These are phyloP conservation scores for Chromis chromis DNA, from an alignment of 2,797 vertebrate genomes.

Conservation along the genomic window DNA sequence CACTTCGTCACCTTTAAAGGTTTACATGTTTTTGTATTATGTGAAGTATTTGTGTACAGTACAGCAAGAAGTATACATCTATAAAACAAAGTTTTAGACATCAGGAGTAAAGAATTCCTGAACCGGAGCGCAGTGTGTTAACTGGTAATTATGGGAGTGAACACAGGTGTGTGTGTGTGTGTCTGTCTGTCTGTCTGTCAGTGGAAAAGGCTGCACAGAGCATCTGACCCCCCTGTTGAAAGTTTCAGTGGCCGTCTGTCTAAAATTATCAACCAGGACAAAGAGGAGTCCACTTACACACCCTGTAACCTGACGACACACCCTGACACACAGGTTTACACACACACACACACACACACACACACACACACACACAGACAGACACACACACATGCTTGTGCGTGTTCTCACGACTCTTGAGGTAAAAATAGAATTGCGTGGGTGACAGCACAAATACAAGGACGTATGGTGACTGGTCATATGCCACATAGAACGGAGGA, in stretches of 20 bases:
- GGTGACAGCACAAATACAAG: conserved; percentile 72
- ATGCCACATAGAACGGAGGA: conserved; percentile 45
- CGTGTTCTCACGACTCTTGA: conserved; percentile 55
- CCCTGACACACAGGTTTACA: conserved; percentile 48
- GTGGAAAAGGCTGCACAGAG: conserved; percentile 63
- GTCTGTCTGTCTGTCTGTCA: conserved; percentile 29
- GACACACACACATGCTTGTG: conserved; percentile 33
- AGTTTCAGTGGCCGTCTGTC: conserved; percentile 82
- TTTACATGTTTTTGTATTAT: not conserved
- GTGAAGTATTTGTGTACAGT: not conserved
- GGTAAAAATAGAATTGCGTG: conserved; percentile 81
- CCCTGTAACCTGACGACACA: conserved; percentile 75
- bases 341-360: conserved; percentile 56
- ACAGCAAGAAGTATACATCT: not conserved
- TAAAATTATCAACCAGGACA: conserved; percentile 81
- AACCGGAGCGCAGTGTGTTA: not conserved
- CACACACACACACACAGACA: conserved; percentile 50
- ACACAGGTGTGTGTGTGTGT: conserved; percentile 13
- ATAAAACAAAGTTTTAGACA: not conserved
- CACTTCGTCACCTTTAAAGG: too few relatives aligned
- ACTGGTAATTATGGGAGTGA: conserved; percentile 19
- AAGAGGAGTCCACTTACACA: conserved; percentile 84
- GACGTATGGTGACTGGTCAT: conserved; percentile 71
- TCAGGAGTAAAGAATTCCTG: not conserved
- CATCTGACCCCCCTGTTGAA: conserved; percentile 78